Conservation (phyloP, 2,888 invertebrate genomes). For the Fragum whitleyi region DNA sequence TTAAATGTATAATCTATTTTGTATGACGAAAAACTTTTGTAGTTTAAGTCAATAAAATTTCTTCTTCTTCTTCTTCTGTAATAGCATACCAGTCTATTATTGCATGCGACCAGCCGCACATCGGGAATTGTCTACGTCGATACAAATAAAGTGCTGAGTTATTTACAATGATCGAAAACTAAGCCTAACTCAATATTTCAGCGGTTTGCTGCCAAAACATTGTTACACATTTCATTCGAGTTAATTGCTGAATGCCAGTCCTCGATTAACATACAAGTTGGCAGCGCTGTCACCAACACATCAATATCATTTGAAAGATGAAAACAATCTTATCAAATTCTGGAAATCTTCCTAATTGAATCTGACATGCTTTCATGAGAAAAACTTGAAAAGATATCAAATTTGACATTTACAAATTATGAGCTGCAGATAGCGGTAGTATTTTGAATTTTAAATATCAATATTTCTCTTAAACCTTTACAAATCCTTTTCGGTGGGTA, state of each 20-base stretch:
- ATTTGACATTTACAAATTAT: background rate
- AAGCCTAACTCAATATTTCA: background rate
- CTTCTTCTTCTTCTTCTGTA: too few relatives aligned
- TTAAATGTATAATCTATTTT: too few relatives aligned
- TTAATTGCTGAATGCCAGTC: too few relatives aligned
- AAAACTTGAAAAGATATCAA: background rate
- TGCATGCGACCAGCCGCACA: background rate
- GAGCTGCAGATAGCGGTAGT: too few relatives aligned
- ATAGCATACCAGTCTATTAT: background rate
- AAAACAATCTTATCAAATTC: background rate
- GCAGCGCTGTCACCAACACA: background rate
- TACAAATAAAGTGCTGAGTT: background rate
- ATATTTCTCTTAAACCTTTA: too few relatives aligned
- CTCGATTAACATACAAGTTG: too few relatives aligned
- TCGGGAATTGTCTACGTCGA: background rate
- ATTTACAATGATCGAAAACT: background rate
- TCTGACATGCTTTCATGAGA: background rate
- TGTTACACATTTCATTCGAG: too few relatives aligned
- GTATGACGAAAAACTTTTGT: too few relatives aligned
- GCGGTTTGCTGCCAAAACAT: background rate
- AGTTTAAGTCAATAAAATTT: too few relatives aligned
- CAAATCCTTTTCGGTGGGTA: too few relatives aligned
- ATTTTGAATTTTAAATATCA: too few relatives aligned
- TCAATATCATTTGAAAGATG: background rate
- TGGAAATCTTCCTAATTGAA: background rate